A percentile compares a stretch with the other conserved stretches of the same genome.
These are phyloP conservation scores for Australoheros scitulus DNA, from an alignment of 2,113 vertebrate genomes.

Conservation along the genomic window DNA sequence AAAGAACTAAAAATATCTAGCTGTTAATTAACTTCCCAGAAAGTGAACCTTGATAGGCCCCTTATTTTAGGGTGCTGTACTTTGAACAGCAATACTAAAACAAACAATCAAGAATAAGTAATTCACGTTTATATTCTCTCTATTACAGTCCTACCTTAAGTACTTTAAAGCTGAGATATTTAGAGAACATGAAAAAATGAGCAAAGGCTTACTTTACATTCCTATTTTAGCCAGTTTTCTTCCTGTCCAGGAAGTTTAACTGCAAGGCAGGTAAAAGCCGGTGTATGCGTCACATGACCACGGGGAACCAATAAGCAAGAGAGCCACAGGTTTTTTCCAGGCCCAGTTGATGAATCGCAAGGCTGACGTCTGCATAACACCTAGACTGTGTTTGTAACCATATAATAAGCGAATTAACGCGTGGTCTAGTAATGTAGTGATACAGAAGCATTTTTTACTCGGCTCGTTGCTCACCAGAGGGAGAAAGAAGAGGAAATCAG, in stretches of 20 bases:
- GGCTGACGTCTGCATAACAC: not conserved
- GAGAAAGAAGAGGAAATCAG: slow-evolving; percentile 7
- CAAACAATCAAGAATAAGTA: not conserved
- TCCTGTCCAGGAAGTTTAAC: not conserved
- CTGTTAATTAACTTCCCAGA: not conserved
- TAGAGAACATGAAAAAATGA: no score
- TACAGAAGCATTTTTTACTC: not conserved
- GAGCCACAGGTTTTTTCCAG: slow-evolving; percentile 45
- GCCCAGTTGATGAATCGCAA: slow-evolving; percentile 29
- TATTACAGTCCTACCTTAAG: not conserved
- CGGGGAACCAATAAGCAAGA: slow-evolving; percentile 44
- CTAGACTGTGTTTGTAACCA: not conserved
- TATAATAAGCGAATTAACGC: not conserved
- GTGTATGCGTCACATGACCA: slow-evolving; percentile 47
- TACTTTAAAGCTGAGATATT: no score
- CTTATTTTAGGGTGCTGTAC: not conserved
- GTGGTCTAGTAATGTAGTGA: not conserved
- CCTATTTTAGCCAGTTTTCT: not conserved
- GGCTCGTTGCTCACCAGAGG: not conserved
- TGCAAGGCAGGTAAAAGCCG: not conserved
- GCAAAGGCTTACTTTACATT: not conserved
- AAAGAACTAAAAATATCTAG: not conserved
- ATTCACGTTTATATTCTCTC: not conserved
- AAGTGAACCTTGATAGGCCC: not conserved
- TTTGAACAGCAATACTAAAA: not conserved